Evolutionary conservation across 1,140 invertebrate species (phyloP).

Genomic region (Ridgeia piscesae): DNA sequence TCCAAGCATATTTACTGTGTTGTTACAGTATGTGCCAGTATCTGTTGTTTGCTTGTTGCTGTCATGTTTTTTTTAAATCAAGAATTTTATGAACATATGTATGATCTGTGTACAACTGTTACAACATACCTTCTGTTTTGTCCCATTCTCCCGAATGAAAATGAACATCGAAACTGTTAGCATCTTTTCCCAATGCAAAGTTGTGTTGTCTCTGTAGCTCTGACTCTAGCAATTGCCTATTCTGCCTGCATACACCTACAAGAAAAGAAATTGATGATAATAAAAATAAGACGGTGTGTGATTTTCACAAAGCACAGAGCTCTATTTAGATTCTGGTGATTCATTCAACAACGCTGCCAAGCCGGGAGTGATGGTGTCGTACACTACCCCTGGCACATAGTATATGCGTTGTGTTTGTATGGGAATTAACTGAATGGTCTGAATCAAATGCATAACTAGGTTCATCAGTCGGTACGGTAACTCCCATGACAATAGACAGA

Average conservation of each 20-base stretch:
- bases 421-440: too few species aligned
- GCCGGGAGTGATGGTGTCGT: too few species aligned
- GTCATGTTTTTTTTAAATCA: background rate
- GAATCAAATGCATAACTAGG: too few species aligned
- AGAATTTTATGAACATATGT: background rate
- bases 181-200: background rate
- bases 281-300: background rate
- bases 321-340: background rate
- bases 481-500: too few species aligned
- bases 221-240: background rate
- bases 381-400: too few species aligned
- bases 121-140: background rate
- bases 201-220: background rate
- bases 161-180: background rate
- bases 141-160: background rate
- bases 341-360: too few species aligned
- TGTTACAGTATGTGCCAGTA: too few species aligned
- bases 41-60: background rate
- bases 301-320: background rate
- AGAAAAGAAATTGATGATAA: background rate
- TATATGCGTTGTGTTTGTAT: too few species aligned
- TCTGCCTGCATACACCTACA: background rate
- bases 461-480: too few species aligned
- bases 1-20: too few species aligned
- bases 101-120: background rate